Base-by-base conservation (phyloP, 2,888 invertebrate species). In the Chymomyza amoena region DNA sequence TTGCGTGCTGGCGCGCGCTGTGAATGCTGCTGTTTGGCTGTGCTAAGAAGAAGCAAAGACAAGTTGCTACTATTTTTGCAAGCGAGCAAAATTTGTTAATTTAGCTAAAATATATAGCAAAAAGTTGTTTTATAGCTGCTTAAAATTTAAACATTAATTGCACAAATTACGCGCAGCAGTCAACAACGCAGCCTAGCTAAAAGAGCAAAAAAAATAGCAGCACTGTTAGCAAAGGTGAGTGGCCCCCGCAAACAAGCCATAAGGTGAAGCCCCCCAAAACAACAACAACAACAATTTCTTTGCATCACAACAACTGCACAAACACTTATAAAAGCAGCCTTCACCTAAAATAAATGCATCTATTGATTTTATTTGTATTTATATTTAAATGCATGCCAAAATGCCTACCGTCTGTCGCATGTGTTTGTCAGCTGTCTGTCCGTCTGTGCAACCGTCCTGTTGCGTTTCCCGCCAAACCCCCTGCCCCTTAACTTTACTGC, bases 321-420 rank as follows among this genome's bases (percentile, higher is more conserved):
- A 15, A 51, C 20, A 51, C 50, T 66, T 54, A 61, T 60, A 63
- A 69, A 78, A 67, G 69, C 68, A 79, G 78, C 87, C 84, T 85
- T 85, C 84, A 85, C 84, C 87, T 63, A 86, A 80, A 81, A 32
- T 32, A 80, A 60, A 62, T 79, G 76, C 76, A 80, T 79, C 70
- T 81, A 81, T 82, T 79, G 81, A 81, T 81, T 79, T 81, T 81
- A 71, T 77, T 75, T 79, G 7, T 13, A 32, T 9, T 70, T 78
- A 71, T 78, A 78, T 76, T 73, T 78, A 72, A 73, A 64, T 77
- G 78, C 73, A 78, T 70, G 61, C 61, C 65, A 25, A 20, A 57
- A 25, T 10, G 20, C 10, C n/a, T 56, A 25, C 56, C 16, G 18
- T 6, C 7, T n/a, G 56, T 57, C 57, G 18, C 61, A n/a, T 63